Conservation (phyloP, 2,797 vertebrate genomes). For the Dendrocincla fuliginosa region DNA sequence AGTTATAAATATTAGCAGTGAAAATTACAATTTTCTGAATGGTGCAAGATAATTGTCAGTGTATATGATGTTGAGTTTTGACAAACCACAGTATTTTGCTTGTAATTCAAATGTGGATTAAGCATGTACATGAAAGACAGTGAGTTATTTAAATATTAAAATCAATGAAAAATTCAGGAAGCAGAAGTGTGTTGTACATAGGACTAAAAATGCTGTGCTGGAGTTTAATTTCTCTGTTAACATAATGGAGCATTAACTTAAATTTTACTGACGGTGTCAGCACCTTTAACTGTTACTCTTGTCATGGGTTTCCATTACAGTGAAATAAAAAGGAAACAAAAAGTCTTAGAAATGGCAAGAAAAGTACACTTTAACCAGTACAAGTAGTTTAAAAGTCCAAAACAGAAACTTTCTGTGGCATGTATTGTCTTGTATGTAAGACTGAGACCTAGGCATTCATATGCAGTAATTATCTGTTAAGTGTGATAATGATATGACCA, state of each 20-base stretch:
- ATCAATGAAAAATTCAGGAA: neutral
- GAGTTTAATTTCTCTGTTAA: neutral
- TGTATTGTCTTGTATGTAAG: neutral
- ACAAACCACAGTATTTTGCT: neutral
- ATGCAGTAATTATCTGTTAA: neutral
- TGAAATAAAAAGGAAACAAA: slow-evolving; percentile 16
- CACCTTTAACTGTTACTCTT: neutral
- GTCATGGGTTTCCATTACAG: neutral
- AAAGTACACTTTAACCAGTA: neutral
- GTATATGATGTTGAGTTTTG: neutral
- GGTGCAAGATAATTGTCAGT: neutral
- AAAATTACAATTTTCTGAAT: neutral
- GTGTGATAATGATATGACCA: neutral
- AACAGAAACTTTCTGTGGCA: neutral
- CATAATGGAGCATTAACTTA: neutral
- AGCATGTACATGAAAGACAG: neutral
- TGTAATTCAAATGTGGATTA: neutral
- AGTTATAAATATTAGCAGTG: neutral
- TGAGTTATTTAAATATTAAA: neutral
- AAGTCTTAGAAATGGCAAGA: neutral
- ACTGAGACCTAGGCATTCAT: neutral
- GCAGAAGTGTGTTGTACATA: neutral
- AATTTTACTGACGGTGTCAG: neutral
- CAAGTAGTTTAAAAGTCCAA: neutral
- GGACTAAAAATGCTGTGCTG: neutral